Evolutionary conservation across 2,797 vertebrate species (phyloP), one percentile per base, ranked within the genome.

Genomic region (Bradypodion pumilum): DNA sequence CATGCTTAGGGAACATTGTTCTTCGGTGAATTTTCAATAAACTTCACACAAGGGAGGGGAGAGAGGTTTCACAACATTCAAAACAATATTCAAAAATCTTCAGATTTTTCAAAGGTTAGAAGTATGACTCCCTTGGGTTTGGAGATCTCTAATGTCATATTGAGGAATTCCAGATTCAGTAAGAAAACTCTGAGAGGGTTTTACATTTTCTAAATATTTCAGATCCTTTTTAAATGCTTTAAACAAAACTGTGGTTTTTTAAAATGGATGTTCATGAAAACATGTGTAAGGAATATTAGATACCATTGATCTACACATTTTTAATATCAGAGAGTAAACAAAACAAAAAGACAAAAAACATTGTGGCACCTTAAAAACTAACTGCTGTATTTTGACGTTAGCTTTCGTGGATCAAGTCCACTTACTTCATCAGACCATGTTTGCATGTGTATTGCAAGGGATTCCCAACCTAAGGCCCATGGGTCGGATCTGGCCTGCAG

Each of bases 1-100:
- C 25, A 77, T 70, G 27, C 46, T 77, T 81, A 77, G 77, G 35
- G 79, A 81, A 85, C 1, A 13, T 78, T 80, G 52, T 72, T 74
- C 73, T 35, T 74, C 42, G 62, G 21, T 27, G 13, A 49, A 52
- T 72, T 78, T 7, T 87, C 62, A 88, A 63, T 29, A 75, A 87
- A 85, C 23, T 42, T 73, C 66, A 83, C 32, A 88, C 83, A 60
- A 49, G 52, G 46, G 16, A 56, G 21, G 19, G 19, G 52, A 56
- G 15, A 32, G 2, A 19, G 21, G 66, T 68, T 75, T 76, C 74
- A 69, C 49, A 13, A 74, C 27, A 21, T 60, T 29, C 59, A 40
- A 76, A 65, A 21, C 29, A 81, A 23, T n/a, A n/a, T 68, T 4
- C 25, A 37, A 68, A 60, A 46, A 12, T 59, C 16, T 81, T 44